Conservation (phyloP, 2,113 vertebrate genomes). For the Tylochromis polylepis region DNA sequence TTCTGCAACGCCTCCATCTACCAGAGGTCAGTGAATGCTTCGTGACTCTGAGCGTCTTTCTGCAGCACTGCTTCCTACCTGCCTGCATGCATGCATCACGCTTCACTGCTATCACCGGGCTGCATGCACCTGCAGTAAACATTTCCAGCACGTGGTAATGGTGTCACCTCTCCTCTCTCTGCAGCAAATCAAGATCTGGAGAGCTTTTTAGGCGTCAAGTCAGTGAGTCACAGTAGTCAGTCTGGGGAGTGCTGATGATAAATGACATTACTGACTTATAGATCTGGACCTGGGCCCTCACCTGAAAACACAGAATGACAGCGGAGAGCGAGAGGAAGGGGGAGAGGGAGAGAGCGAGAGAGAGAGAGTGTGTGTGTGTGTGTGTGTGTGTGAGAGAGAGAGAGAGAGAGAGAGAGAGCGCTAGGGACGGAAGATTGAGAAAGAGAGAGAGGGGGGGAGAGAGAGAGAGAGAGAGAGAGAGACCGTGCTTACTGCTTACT, state of each 20-base stretch:
- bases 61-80: not conserved
- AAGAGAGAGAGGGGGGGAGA: not conserved
- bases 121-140: not conserved
- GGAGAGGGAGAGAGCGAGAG: not conserved
- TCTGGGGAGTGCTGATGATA: not conserved
- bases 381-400: not conserved
- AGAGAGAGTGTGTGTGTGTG: not conserved
- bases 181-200: not conserved
- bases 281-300: constrained; percentile 18
- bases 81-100: not conserved
- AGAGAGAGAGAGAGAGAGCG: accelerated
- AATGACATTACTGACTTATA: not conserved
- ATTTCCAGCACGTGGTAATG: not conserved
- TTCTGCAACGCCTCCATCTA: not conserved
- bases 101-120: not conserved
- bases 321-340: not conserved
- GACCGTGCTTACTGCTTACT: constrained; percentile 18
- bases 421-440: not conserved
- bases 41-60: constrained; percentile 11
- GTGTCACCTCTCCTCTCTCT: not conserved
- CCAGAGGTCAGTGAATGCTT: constrained; percentile 20
- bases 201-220: not conserved
- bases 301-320: not conserved
- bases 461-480: not conserved
- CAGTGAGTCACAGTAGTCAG: not conserved